phyloP scores from a whole-genome alignment of 2,113 vertebrate species.

The Myanophis thanlyinensis region DNA sequence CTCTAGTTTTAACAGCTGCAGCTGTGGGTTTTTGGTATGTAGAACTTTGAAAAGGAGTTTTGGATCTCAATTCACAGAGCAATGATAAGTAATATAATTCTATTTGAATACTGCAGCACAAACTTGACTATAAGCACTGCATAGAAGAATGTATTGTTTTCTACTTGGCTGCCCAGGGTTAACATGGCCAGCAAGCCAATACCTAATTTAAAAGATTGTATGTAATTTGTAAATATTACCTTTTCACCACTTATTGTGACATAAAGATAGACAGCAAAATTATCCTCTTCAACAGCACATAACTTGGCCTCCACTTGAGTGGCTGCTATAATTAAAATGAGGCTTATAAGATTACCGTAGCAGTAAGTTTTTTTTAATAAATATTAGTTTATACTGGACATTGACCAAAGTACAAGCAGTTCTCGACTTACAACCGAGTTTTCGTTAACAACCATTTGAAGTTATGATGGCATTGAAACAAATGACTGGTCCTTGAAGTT shows the following conservation, averaged over 20 bases:
- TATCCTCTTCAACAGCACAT: slow-evolving; percentile 69
- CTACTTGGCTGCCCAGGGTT: background rate
- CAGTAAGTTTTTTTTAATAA: background rate
- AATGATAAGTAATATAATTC: background rate
- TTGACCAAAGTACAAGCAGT: background rate
- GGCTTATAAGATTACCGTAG: background rate
- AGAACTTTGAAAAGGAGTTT: background rate
- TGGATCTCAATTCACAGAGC: background rate
- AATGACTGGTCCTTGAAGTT: background rate
- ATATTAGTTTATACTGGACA: background rate
- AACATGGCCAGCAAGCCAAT: background rate
- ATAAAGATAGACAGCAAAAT: slow-evolving; percentile 82
- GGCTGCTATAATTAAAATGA: slow-evolving; percentile 68
- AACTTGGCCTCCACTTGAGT: slow-evolving; percentile 76
- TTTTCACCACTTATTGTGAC: slow-evolving; percentile 77
- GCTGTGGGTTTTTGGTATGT: background rate
- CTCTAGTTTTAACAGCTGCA: background rate
- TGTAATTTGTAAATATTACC: slow-evolving; percentile 66
- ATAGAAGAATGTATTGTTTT: background rate
- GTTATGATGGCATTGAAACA: background rate
- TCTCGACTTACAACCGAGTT: background rate
- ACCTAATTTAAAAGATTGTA: background rate
- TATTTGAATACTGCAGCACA: background rate
- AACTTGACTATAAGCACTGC: background rate
- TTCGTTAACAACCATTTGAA: background rate